Percentiles rank a stretch among this genome's conserved stretches.
Conservation (phyloP, 2,888 invertebrate species). For the Drosophila prolongata region DNA sequence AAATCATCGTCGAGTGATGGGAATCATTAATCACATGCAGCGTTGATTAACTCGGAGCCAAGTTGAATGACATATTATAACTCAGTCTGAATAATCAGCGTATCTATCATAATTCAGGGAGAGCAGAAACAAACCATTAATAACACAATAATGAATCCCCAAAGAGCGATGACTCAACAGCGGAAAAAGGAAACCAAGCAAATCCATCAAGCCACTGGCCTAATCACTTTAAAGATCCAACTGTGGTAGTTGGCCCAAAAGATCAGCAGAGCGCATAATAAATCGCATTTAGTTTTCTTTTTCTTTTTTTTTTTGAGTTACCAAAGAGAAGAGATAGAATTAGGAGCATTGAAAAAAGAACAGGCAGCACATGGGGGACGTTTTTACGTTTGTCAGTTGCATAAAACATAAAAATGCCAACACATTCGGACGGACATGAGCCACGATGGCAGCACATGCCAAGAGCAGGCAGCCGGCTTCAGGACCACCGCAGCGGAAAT, state of each 20-base stretch:
- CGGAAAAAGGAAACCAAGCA: constrained; percentile 17
- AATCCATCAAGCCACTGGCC: constrained; percentile 35
- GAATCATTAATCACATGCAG: constrained; percentile 62
- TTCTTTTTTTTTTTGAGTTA: constrained; percentile 5
- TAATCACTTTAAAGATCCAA: constrained; percentile 50
- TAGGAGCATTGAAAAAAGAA: neutral
- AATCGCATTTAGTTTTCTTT: constrained; percentile 59
- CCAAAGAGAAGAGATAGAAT: neutral
- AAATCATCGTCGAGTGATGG: constrained; percentile 10
- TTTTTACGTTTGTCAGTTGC: constrained; percentile 73
- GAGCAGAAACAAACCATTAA: constrained; percentile 56
- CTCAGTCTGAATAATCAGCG: constrained; percentile 28
- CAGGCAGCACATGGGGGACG: constrained; percentile 57
- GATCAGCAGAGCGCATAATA: constrained; percentile 71
- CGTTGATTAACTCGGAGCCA: constrained; percentile 59
- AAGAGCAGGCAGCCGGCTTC: constrained; percentile 34
- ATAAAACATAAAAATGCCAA: constrained; percentile 73
- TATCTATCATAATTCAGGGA: constrained; percentile 63
- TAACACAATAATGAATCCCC: constrained; percentile 45
- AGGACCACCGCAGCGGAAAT: constrained; percentile 72
- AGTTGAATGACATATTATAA: constrained; percentile 57
- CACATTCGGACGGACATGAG: constrained; percentile 61
- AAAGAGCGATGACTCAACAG: constrained; percentile 37
- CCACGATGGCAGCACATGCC: constrained; percentile 60
- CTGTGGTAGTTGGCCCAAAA: constrained; percentile 37